Base-by-base conservation (phyloP, 2,797 vertebrate genomes). In the Melanotaenia pygmaea region DNA sequence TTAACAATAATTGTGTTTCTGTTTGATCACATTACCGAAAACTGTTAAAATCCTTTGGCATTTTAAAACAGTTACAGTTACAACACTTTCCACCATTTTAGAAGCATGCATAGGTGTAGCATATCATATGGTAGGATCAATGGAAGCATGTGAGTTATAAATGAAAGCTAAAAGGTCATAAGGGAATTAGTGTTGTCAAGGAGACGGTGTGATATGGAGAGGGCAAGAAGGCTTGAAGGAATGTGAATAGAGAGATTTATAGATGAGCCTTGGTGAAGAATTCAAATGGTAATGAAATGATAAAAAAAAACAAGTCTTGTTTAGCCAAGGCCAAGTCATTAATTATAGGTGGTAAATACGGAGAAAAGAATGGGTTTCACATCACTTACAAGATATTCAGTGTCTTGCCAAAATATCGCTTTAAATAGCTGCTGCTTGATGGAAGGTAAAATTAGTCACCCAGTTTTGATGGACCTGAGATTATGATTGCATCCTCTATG, bases 141-240 rank as follows among this genome's bases (percentile, higher is more conserved):
- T 88, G 76, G 72, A 81, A 70, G 81, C 86, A 86, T 89, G 86
- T 89, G 83, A 81, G 86, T 81, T 81, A 84, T 83, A 81, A 82
- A 85, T 86, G 84, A 87, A 74, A 79, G 82, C 74, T 85, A 85
- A 81, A 72, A 83, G 88, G 89, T 93, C 86, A 83, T 79, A 79
- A 74, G 82, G 88, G 83, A 86, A 87, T 91, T 92, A 90, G 86
- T 75, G 92, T 85, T 83, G 90, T 83, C 87, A 89, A 72, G 91
- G 85, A 74, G 76, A 91, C 66, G 51, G 84, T 71, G 84, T 67
- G 81, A 86, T 79, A 75, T 63, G 81, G 72, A 47, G 74, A 67
- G 69, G 72, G 78, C 64, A 70, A 80, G 74, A 57, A 70, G 79
- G 78, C 37, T 68, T 58, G 35, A 72, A 77, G 83, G 81, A 80